Evolutionary conservation across 1,140 invertebrate genomes (phyloP), one percentile per base, ranked within the genome.

Genomic region (Onthophagus taurus): DNA sequence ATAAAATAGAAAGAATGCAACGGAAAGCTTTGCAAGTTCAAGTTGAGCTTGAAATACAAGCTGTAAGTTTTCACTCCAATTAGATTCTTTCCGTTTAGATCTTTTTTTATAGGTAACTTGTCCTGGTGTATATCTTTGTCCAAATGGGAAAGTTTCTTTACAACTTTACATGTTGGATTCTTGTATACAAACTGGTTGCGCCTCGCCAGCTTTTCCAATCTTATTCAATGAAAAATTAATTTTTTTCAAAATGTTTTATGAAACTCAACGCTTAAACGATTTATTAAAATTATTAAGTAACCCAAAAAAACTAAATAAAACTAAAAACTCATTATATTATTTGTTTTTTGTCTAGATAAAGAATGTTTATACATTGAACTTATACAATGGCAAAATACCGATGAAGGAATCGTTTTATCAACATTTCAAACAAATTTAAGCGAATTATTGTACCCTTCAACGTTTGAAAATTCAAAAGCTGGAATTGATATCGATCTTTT

Each of bases 91-190:
- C 11, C 12, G 20, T 31, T 31, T n/a, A 43, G 34, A 45, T 23
- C n/a, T 29, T 19, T 23, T 13, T 13, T 21, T 19, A 18, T 18
- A 83, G 79, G 68, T 83, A 18, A 77, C 77, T 47, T 83, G 80
- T 66, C 81, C 81, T 7, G 81, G 81, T 20, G 80, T 83, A 19
- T 83, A 80, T 77, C 52, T 84, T 2, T 83, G 80, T 63, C 75
- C 78, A 39, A 80, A 77, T 63, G 81, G 80, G 2, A 72, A 74
- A 58, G 70, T 82, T 7, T 75, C 74, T 2, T 57, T 83, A 14
- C 69, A 71, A 51, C 67, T 83, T 12, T 70, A 69, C 47, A 70
- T 72, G 23, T 59, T 84, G 8, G 74, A 75, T 8, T 73, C 70
- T 1, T 72, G 66, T 46, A 71, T 72, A 31, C 72, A 78, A 55